Conservation (phyloP, 2,888 invertebrate genomes). For the Pandemis corylana region DNA sequence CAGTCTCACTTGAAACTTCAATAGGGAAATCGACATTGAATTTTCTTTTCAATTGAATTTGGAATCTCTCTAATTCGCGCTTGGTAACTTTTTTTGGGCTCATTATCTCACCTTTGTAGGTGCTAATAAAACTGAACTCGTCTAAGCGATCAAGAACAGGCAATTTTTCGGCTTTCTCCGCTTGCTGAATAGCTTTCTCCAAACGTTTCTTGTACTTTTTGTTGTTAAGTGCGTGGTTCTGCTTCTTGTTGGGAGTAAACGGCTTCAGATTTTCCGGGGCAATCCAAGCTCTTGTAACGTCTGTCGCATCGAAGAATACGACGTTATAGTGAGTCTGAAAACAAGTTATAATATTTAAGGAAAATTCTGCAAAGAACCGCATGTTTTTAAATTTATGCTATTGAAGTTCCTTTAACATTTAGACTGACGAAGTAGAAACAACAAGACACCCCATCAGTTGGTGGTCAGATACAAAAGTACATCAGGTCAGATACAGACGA, state of each 20-base stretch:
- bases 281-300: constrained; percentile 80
- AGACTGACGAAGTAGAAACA: no score
- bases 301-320: constrained; percentile 77
- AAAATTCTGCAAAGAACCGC: no score
- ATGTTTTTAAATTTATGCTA: no score
- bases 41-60: constrained; percentile 62
- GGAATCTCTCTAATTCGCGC: constrained; percentile 57
- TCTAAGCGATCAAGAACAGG: constrained; percentile 64
- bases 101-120: constrained; percentile 71
- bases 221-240: constrained; percentile 49
- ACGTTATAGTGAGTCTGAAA: constrained; percentile 84
- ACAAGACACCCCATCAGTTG: no score
- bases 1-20: constrained; percentile 57
- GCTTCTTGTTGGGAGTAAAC: constrained; percentile 59
- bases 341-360: background rate
- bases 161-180: constrained; percentile 70
- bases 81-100: constrained; percentile 65
- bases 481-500: no score
- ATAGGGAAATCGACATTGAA: constrained; percentile 64
- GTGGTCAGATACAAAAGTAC: no score
- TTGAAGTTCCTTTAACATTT: no score
- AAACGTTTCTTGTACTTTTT: constrained; percentile 65
- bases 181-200: constrained; percentile 65
- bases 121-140: constrained; percentile 76
- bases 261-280: constrained; percentile 65